A percentile compares a stretch with the other conserved stretches of the same genome.
Conservation (phyloP, 2,888 invertebrate species). For the Ectobius pallidus region DNA sequence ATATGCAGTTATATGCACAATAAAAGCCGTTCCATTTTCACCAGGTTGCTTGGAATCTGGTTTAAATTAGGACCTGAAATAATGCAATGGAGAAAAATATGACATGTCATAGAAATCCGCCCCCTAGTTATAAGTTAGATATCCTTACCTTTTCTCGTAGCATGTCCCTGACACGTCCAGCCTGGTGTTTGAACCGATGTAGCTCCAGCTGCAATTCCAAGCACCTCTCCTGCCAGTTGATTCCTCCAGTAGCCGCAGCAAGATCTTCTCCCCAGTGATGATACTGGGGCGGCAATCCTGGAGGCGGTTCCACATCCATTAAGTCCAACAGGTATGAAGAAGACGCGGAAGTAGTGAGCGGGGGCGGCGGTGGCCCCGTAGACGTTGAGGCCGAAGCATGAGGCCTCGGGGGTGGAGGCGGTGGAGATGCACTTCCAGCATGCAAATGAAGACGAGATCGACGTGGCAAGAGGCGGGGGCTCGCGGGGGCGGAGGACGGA, state of each 20-base stretch:
- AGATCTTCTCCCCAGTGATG: slow-evolving; percentile 55
- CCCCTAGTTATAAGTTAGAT: no score
- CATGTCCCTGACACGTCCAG: slow-evolving; percentile 85
- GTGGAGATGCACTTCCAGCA: slow-evolving; percentile 55
- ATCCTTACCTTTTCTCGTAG: slow-evolving; percentile 82
- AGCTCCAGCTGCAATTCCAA: slow-evolving; percentile 84
- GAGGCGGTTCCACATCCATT: slow-evolving; percentile 40
- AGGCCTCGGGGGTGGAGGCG: slow-evolving; percentile 57
- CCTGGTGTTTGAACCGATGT: slow-evolving; percentile 85
- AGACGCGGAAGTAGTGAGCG: slow-evolving; percentile 50
- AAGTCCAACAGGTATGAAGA: slow-evolving; percentile 32
- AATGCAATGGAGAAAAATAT: no score
- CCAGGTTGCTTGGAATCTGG: no score
- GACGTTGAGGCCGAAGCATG: slow-evolving; percentile 50
- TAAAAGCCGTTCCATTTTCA: no score
- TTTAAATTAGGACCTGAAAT: no score
- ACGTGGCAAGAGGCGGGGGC: slow-evolving; percentile 58
- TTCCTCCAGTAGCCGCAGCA: slow-evolving; percentile 48
- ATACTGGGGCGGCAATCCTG: slow-evolving; percentile 39
- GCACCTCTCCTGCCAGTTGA: slow-evolving; percentile 91
- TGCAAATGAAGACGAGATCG: slow-evolving; percentile 54
- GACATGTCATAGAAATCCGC: no score
- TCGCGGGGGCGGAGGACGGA: slow-evolving; percentile 43
- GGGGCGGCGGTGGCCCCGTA: slow-evolving; percentile 49
- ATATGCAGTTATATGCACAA: no score